Conservation (phyloP, 2,888 invertebrate genomes). For the Drosophila helvetica region DNA sequence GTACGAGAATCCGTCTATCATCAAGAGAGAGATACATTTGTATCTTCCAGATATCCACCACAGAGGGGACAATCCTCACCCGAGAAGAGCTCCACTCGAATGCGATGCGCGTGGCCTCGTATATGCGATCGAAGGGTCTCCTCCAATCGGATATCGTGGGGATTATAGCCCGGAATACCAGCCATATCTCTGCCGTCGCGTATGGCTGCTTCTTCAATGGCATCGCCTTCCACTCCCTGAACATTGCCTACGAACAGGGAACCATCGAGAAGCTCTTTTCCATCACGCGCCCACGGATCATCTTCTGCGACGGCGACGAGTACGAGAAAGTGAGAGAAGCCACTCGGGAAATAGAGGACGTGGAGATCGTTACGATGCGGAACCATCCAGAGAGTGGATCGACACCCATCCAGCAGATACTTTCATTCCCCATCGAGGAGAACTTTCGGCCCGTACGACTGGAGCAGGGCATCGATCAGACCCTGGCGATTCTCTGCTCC, state of each 20-base stretch:
- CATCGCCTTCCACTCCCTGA: slow-evolving; percentile 67
- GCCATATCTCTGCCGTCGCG: slow-evolving; percentile 63
- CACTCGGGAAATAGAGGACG: slow-evolving; percentile 24
- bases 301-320: slow-evolving; percentile 68
- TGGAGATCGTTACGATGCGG: slow-evolving; percentile 60
- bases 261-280: slow-evolving; percentile 55
- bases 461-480: slow-evolving; percentile 70
- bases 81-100: slow-evolving; percentile 53
- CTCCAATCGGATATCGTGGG: slow-evolving; percentile 71
- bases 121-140: slow-evolving; percentile 56
- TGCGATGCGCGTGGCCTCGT: slow-evolving; percentile 65
- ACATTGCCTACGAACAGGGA: slow-evolving; percentile 49
- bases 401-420: slow-evolving; percentile 44
- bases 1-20: not conserved
- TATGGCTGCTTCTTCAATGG: slow-evolving; percentile 76
- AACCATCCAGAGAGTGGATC: slow-evolving; percentile 41
- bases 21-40: not conserved
- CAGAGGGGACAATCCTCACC: slow-evolving; percentile 56
- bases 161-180: slow-evolving; percentile 73
- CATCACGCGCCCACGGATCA: slow-evolving; percentile 65
- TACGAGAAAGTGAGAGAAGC: slow-evolving; percentile 51
- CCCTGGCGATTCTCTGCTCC: slow-evolving; percentile 77
- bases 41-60: slow-evolving; percentile 60
- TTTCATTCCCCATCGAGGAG: slow-evolving; percentile 26
- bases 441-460: slow-evolving; percentile 60